A percentile compares a stretch with the other conserved stretches of the same genome.
These are phyloP conservation scores for Perca schrenkii DNA, from an alignment of 2,113 vertebrate species.

Conservation along the genomic window DNA sequence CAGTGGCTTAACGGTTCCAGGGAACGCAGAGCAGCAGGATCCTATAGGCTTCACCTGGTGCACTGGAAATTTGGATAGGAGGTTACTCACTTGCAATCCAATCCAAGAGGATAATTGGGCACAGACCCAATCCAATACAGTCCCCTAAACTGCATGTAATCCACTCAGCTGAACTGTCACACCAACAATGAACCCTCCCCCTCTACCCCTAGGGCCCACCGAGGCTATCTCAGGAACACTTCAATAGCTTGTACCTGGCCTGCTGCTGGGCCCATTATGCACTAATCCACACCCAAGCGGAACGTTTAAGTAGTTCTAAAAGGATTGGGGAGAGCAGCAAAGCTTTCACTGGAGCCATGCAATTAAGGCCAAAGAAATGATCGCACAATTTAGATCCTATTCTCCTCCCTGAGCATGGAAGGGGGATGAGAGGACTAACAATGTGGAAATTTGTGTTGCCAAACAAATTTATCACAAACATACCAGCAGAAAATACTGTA, in stretches of 20 bases:
- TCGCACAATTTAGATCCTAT: constrained; percentile 70
- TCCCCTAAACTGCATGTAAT: constrained; percentile 85
- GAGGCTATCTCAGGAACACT: constrained; percentile 79
- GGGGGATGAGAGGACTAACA: constrained; percentile 40
- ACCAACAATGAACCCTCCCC: constrained; percentile 76
- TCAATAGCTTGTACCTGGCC: constrained; percentile 80
- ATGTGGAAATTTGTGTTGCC: constrained; percentile 20
- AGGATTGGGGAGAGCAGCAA: constrained; percentile 72
- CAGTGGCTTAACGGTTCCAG: constrained; percentile 66
- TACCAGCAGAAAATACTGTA: background rate
- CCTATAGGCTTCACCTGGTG: constrained; percentile 70
- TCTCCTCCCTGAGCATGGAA: constrained; percentile 33
- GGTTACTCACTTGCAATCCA: constrained; percentile 79
- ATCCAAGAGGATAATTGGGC: constrained; percentile 81
- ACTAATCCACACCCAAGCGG: constrained; percentile 79
- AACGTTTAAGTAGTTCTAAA: constrained; percentile 78
- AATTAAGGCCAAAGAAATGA: constrained; percentile 75
- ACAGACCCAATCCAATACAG: constrained; percentile 81
- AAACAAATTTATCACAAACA: constrained; percentile 38
- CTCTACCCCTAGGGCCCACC: constrained; percentile 59
- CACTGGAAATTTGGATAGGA: constrained; percentile 77
- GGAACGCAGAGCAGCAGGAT: constrained; percentile 50
- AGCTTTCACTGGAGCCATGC: constrained; percentile 69
- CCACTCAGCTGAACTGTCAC: constrained; percentile 84
- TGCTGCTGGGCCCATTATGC: constrained; percentile 79